Percentiles rank a stretch among this genome's conserved stretches.
phyloP scores from a whole-genome alignment of 2,113 vertebrate genomes.

The Prionailurus bengalensis region DNA sequence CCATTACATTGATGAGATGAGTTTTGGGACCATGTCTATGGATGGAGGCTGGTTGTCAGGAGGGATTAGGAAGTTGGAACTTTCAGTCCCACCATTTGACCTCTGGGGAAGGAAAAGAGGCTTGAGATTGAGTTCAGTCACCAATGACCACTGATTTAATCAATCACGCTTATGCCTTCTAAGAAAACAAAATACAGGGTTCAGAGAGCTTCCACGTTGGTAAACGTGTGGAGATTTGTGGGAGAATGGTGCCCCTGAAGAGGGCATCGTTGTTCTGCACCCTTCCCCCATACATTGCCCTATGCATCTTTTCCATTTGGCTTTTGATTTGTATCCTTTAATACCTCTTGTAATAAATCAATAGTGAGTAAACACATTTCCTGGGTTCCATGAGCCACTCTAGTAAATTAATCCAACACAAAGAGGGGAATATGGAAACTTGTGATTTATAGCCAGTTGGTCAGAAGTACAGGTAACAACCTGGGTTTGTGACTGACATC shows the following conservation, averaged over 20 bases:
- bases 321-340: not conserved
- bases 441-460: not conserved
- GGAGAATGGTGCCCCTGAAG: not conserved
- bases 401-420: not conserved
- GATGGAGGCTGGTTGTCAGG: not conserved
- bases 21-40: not conserved
- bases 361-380: not conserved
- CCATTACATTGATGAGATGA: not conserved
- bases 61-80: not conserved
- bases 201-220: not conserved
- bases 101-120: not conserved
- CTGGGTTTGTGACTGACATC: not conserved
- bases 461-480: not conserved
- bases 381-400: not conserved
- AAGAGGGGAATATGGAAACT: not conserved
- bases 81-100: not conserved
- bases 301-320: not conserved
- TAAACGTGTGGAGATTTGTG: not conserved
- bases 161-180: not conserved
- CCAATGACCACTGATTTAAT: not conserved
- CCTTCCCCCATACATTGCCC: not conserved
- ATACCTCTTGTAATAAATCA: not conserved
- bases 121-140: not conserved
- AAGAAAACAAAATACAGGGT: not conserved
- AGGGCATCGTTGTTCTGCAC: not conserved